Evolutionary conservation across 2,113 vertebrate species (phyloP).

Genomic region (Notothenia coriiceps): DNA sequence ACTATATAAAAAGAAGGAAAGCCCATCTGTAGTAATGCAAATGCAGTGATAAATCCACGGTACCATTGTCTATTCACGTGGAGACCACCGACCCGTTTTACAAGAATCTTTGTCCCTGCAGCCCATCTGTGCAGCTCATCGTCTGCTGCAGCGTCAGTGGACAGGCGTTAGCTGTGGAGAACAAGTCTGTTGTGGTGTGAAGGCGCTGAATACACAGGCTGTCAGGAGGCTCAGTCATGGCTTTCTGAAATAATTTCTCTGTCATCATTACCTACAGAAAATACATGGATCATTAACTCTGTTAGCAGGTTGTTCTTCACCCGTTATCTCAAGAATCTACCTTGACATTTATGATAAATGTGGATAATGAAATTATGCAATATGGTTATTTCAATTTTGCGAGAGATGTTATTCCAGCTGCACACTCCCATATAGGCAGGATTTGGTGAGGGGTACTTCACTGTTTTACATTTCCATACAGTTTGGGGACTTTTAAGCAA

Average conservation of each 20-base stretch:
- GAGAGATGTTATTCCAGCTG: not conserved
- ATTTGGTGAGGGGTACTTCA: too few relatives aligned
- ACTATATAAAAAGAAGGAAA: not conserved
- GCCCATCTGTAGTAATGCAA: not conserved
- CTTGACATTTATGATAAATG: constrained; percentile 6
- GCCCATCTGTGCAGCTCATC: constrained; percentile 55
- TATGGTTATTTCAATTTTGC: not conserved
- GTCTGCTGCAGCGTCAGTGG: constrained; percentile 38
- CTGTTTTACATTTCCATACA: too few relatives aligned
- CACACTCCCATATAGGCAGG: not conserved
- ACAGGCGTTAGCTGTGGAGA: constrained; percentile 43
- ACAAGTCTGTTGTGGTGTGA: constrained; percentile 75
- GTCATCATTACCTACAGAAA: not conserved
- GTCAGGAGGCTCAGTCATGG: constrained; percentile 31
- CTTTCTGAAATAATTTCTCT: constrained; percentile 15
- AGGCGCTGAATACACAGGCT: constrained; percentile 56
- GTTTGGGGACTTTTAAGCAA: not conserved
- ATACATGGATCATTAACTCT: constrained; percentile 1
- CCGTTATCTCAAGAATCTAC: not conserved
- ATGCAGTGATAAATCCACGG: not conserved
- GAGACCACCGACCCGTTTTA: constrained; percentile 17
- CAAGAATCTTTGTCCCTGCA: constrained; percentile 8
- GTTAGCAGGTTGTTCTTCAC: too few relatives aligned
- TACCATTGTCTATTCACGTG: constrained; percentile 4
- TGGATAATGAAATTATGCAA: not conserved